Evolutionary conservation across 2,797 vertebrate genomes (phyloP), one percentile per base, ranked within the genome.

Genomic region (Melanotaenia trifasciata): DNA sequence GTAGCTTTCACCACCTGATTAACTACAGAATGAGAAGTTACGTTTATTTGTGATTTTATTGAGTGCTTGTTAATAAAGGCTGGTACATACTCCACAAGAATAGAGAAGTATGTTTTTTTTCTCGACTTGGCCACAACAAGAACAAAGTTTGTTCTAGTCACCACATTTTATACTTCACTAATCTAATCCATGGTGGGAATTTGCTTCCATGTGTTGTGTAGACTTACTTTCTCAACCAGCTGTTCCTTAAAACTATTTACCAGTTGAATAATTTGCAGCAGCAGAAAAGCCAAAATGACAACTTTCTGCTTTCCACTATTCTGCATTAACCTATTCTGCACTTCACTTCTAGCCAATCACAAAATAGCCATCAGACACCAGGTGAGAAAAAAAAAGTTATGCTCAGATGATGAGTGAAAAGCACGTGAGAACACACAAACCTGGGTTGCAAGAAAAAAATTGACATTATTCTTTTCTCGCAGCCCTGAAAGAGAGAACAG

Each of bases 21-120:
- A 58, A 53, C 66, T 14, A 22, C 28, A 67, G 16, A 38, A 66
- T 3, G 50, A 70, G 38, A 33, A 64, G 54, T 4, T 33, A 16
- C 13, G 9, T 63, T 32, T 20, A 32, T 67, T 76, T 13, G 8
- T 12, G 40, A 67, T 76, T 7, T 58, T 76, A 11, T 6, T 5
- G 2, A 71, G 26, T 43, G n/a, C 24, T 13, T 22, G 9, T 47
- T 26, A 1, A 65, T 22, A 70, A 43, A 47, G 12, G 45, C 20
- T 8, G 7, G 45, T n/a, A 50, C 20, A 50, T 50, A 9, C 8
- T 50, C 20, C 8, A 13, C 5, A 45, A 50, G 20, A 50, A 50
- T 1, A 50, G 20, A 47, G 16, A 47, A 8, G 18, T 47, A 20
- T 20, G 43, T 33, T 33, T 33, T 33, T 33, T 50, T 50, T 50